Percentiles rank a stretch among this genome's conserved stretches.
These are phyloP conservation scores for Motacilla tschutschensis DNA, from an alignment of 2,113 vertebrate genomes.

Conservation along the genomic window DNA sequence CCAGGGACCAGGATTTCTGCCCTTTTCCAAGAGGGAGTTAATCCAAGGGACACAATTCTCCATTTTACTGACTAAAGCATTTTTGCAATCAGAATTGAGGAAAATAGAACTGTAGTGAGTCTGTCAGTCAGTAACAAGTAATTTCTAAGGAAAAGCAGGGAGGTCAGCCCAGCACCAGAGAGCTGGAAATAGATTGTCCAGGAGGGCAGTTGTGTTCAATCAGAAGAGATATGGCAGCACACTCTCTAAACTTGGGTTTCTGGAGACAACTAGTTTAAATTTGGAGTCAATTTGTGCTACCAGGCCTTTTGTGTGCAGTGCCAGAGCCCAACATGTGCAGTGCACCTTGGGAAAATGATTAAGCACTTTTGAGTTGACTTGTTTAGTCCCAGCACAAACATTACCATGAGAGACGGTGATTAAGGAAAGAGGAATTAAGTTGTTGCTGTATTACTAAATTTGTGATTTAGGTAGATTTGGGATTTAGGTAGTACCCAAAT, in stretches of 20 bases:
- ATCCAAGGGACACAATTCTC: background rate
- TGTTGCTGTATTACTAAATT: background rate
- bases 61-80: too few species aligned
- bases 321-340: background rate
- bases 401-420: background rate
- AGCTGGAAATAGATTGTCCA: background rate
- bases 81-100: background rate
- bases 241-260: background rate
- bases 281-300: background rate
- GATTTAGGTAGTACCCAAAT: background rate
- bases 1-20: background rate
- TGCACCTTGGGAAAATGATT: background rate
- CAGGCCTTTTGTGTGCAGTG: background rate
- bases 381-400: background rate
- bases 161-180: background rate
- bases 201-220: background rate
- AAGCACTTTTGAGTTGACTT: background rate
- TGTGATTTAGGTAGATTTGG: background rate
- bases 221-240: background rate
- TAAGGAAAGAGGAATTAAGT: slow-evolving; percentile 8
- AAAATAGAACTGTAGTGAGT: background rate
- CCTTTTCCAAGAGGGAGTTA: background rate
- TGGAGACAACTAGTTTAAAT: background rate
- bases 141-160: background rate
- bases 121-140: background rate